A percentile compares a stretch with the other conserved stretches of the same genome.
phyloP scores from a whole-genome alignment of 2,797 vertebrate genomes.

The Betta splendens region DNA sequence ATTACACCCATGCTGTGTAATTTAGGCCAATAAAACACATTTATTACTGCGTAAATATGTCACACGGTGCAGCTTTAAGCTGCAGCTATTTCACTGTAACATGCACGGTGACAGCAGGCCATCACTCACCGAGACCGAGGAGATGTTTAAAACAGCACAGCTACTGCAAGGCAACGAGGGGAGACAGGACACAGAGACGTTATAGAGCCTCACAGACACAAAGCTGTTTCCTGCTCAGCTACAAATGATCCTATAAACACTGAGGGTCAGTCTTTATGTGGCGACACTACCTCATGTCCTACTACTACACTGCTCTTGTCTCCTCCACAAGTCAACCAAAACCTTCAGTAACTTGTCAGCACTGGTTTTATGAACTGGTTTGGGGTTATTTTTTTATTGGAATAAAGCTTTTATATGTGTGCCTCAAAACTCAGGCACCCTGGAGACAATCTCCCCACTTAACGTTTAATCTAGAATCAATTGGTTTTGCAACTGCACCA shows the following conservation, averaged over 20 bases:
- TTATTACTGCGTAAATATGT: not conserved
- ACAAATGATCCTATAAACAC: not conserved
- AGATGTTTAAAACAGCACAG: slow-evolving; percentile 24
- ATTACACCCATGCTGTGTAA: not conserved
- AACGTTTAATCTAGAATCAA: not conserved
- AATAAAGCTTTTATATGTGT: not conserved
- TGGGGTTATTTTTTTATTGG: slow-evolving; percentile 6
- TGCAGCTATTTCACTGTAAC: not conserved
- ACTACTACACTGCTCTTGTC: too few species aligned
- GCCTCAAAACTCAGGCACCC: not conserved
- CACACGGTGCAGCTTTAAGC: slow-evolving; percentile 9
- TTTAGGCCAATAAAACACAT: slow-evolving; percentile 3
- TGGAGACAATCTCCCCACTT: slow-evolving; percentile 7
- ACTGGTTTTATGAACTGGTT: not conserved
- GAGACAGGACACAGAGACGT: slow-evolving; percentile 29
- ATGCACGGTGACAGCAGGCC: slow-evolving; percentile 34
- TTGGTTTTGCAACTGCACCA: not conserved
- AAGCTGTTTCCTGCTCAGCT: not conserved
- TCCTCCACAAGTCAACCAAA: slow-evolving; percentile 1
- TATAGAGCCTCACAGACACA: slow-evolving; percentile 9
- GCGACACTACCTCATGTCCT: too few species aligned
- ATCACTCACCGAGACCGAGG: slow-evolving; percentile 43
- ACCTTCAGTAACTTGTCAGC: not conserved
- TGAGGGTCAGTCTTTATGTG: not conserved
- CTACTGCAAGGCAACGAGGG: slow-evolving; percentile 41